A percentile compares a stretch with the other conserved stretches of the same genome.
Evolutionary conservation across 2,797 vertebrate genomes (phyloP).

Genomic region (Eulemur coronatus): DNA sequence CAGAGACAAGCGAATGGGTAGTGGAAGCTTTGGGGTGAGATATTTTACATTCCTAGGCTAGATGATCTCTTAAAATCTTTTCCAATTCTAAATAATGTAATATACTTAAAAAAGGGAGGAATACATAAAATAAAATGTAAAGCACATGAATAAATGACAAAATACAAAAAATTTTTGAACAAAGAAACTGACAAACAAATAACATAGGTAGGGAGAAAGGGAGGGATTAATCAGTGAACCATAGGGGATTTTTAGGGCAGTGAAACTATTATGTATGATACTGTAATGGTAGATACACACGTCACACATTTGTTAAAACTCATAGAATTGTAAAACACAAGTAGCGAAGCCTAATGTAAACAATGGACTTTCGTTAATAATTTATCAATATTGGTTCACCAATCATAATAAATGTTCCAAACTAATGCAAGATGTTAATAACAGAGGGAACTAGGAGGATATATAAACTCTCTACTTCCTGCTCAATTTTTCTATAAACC

Average conservation of each 20-base stretch:
- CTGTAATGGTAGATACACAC: no score
- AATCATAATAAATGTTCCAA: neutral
- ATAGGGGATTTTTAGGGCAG: no score
- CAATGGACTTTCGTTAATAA: neutral
- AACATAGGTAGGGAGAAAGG: neutral
- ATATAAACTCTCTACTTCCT: no score
- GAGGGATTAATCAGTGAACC: no score
- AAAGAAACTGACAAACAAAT: neutral
- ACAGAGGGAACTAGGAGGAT: no score
- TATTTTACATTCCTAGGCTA: neutral
- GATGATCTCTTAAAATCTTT: neutral
- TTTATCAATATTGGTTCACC: neutral
- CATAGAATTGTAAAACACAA: neutral
- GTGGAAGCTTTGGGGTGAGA: neutral
- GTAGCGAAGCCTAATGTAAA: neutral
- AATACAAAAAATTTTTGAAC: neutral
- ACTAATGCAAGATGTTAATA: no score
- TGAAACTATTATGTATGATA: no score
- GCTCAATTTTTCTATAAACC: no score
- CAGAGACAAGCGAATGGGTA: neutral
- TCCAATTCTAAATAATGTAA: neutral
- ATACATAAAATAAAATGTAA: neutral
- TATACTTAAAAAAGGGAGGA: neutral
- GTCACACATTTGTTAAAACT: no score
- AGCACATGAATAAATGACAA: neutral